Base-by-base conservation (phyloP, 2,888 invertebrate genomes). In the Frankliniella fusca region DNA sequence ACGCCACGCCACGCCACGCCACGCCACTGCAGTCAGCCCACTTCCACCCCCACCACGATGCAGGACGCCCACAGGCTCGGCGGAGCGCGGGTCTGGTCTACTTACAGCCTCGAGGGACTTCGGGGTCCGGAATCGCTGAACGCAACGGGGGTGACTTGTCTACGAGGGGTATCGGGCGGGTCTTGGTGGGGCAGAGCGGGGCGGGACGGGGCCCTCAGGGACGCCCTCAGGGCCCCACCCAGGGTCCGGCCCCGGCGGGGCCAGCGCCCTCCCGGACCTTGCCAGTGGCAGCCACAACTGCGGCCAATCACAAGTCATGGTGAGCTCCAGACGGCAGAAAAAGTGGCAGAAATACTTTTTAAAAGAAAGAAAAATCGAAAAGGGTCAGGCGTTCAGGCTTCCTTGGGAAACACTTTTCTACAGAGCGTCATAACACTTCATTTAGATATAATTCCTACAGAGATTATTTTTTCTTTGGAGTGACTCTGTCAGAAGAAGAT, bases 221-320 rank as follows among this genome's bases (percentile, higher is more conserved):
- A 28, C 27, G 9, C 70, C 23, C 1, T 76, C 70, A 76, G 11
- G 27, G 70, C 12, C 70, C 70, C 11, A 23, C 70, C 70, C 70
- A 76, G 11, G 27, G 70, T 5, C 70, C 70, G 27, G 70, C 70
- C 70, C 20, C 18, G 54, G 61, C 38, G 38, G 38, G 54, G 15
- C 54, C 12, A 12, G 54, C 70, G 27, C 70, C 70, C 27, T 76
- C 70, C 7, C 70, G 70, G 27, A 76, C 70, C 70, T 76, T 76
- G 70, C 70, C 70, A 76, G 70, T 76, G 70, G 70, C 70, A 10
- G 70, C 70, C 11, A 76, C 70, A 76, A 76, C 70, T 76, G 70
- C 70, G 70, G 23, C 70, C 70, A 76, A 76, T 38, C 38, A 38
- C 70, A 76, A 27, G 27, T 10, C 23, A 76, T 12, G 27, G 70